Base-by-base conservation (phyloP, 2,888 invertebrate species). In the Melanotus villosus region DNA sequence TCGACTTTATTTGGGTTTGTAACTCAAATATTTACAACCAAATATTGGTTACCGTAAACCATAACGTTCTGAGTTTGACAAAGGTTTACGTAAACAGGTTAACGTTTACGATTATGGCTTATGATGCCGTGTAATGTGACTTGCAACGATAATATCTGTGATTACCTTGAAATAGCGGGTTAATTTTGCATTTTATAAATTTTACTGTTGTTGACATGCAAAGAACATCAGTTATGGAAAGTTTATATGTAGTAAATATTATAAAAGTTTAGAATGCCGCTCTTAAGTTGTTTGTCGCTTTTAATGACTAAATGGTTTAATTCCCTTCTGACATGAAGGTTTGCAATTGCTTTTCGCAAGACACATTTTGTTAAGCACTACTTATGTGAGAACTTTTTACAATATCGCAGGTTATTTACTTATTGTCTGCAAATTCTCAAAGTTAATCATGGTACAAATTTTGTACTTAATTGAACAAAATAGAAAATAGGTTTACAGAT, bases 1-100 rank as follows among this genome's bases (percentile, higher is more conserved):
- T 52, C 18, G 14, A 52, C 52, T 52, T 23, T 52, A 52, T 52
- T 52, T 32, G 32, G 52, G 52, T 52, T 47, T 52, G 32, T 52
- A 32, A 52, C 23, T 52, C 52, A 18, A 52, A 52, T 52, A 52
- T 23, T 47, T 23, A 26, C 2, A 19, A 12, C 47, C 47, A 47
- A 23, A 23, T 47, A 47, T 30, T 52, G 26, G 52, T 52, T 30
- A 52, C 52, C 47, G 47, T 23, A 47, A 47, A 10, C 1, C 12
- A 6, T 1, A 18, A 18, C 18, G 14, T 14, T 16, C 16, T 38
- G 10, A 32, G 1, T 32, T 32, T 5, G 1, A 9, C 10, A 10
- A 32, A 10, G 10, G 1, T 34, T 34, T 34, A 2, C 34, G 34
- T 34, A 12, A 34, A 12, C 3, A 34, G 34, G 32, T 12, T 34